Base-by-base conservation (phyloP, 2,888 invertebrate genomes). In the Drosophila longiperda region DNA sequence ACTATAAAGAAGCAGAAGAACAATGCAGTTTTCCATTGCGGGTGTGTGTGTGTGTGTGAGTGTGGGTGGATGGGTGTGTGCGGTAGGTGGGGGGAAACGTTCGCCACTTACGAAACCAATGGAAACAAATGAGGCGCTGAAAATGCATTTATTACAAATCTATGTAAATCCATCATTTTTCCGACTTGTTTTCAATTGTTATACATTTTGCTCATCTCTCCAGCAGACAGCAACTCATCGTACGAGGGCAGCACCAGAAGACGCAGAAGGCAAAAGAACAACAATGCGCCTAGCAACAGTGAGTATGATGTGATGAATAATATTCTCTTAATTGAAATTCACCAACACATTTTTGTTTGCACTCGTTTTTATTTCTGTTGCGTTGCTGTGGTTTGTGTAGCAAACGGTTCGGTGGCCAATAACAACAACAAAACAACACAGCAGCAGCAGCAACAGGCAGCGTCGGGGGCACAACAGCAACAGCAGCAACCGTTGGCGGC, bases 181-280 rank as follows among this genome's bases (percentile, higher is more conserved):
- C n/a, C 26, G 8, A 29, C 29, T 70, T 61, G 57, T 76, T 45
- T 50, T 61, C n/a, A 61, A 59, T 71, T 49, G 33, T 26, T 57
- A 33, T 76, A 38, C 20, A 32, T 62, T 33, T 65, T 69, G 49
- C 55, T 29, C 62, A 15, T 53, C 20, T 73, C 73, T 49, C 23
- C 48, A 93, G 93, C 93, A 80, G 93, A 93, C 87, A 93, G 93
- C 78, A 92, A 92, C 89, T 93, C 93, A 60, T 93, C 93, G 42
- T 93, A 91, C 75, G 93, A 93, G 81, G 93, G 92, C 69, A 93
- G 91, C 80, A 90, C 92, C 74, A 80, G 92, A 80, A 89, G 93
- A 86, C 93, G 93, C 78, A 88, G 93, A 86, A 87, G 91, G 83
- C 93, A 92, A 79, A 93, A 92, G 90, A 92, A 90, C 86, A 89